Conservation (phyloP, 1,140 invertebrate species). For the Octopus sinensis region DNA sequence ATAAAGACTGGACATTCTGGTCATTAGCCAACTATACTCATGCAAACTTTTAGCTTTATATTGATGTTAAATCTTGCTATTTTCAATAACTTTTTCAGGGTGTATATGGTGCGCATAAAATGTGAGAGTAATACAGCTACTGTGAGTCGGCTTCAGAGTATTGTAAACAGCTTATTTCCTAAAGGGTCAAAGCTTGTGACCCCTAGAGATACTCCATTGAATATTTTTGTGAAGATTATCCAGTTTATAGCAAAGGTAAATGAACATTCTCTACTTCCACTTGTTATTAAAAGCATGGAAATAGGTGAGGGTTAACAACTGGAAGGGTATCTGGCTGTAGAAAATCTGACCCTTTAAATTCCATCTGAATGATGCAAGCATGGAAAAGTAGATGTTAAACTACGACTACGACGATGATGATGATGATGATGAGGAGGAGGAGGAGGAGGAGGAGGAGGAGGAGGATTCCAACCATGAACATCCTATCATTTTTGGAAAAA, state of each 20-base stretch:
- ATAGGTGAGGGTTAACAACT: background rate
- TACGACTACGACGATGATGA: no score
- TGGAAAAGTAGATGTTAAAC: no score
- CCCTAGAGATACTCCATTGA: slow-evolving; percentile 93
- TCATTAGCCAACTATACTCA: no score
- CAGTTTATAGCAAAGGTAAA: slow-evolving; percentile 92
- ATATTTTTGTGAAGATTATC: slow-evolving; percentile 99
- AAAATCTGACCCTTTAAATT: no score
- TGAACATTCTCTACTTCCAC: background rate
- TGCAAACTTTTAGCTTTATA: no score
- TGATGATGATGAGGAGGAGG: no score
- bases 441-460: no score
- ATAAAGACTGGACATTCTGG: no score
- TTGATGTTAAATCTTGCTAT: background rate
- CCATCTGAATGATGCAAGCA: no score
- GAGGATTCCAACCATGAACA: no score
- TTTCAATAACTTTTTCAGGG: slow-evolving; percentile 65
- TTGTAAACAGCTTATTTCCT: slow-evolving; percentile 97
- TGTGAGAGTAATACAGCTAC: slow-evolving; percentile 98
- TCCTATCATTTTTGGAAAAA: no score
- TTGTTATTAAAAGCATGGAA: background rate
- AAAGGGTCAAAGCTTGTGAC: slow-evolving; percentile 97
- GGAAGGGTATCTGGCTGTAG: no score
- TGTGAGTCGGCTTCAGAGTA: slow-evolving; percentile 90
- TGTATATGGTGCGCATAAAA: slow-evolving; percentile 99